A percentile compares a stretch with the other conserved stretches of the same genome.
Evolutionary conservation across 2,888 invertebrate genomes (phyloP).

Genomic region (Drosophila recens): DNA sequence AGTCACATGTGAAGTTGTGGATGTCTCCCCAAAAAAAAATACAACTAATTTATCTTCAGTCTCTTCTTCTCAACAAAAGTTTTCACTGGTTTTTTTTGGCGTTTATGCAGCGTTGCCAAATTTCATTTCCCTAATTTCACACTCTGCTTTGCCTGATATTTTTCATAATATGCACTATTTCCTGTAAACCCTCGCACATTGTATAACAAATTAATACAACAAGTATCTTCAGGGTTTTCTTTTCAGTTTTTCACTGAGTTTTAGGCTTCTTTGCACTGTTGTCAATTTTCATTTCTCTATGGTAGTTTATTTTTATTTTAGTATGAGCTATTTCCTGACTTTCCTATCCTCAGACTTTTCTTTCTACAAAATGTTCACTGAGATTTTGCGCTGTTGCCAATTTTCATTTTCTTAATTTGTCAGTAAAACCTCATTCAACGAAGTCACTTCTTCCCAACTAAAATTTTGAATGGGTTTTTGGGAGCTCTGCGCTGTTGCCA

Average conservation of each 20-base stretch:
- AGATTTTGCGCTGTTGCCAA: conserved; percentile 42
- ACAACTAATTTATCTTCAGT: conserved; percentile 4
- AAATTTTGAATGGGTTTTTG: conserved; percentile 16
- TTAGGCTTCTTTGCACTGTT: background rate
- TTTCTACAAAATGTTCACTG: background rate
- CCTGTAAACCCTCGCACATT: too few relatives aligned
- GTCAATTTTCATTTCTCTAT: background rate
- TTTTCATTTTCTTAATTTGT: conserved; percentile 65
- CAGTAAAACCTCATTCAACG: conserved; percentile 1
- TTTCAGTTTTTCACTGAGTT: background rate
- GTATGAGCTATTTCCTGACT: background rate
- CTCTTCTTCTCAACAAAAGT: background rate
- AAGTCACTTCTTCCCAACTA: background rate
- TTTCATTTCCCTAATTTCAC: background rate
- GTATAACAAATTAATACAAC: too few relatives aligned
- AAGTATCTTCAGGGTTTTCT: background rate
- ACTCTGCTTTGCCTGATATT: background rate
- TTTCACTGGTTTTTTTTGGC: conserved; percentile 2
- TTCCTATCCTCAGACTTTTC: too few relatives aligned
- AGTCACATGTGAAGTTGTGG: conserved; percentile 12
- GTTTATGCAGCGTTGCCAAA: conserved; percentile 5
- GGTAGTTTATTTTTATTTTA: background rate
- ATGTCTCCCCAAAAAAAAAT: conserved; percentile 22
- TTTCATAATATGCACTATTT: background rate
- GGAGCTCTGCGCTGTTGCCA: conserved; percentile 25